Percentiles rank a stretch among this genome's conserved stretches.
Evolutionary conservation across 2,797 vertebrate species (phyloP).

Genomic region (Gobionotothen gibberifrons): DNA sequence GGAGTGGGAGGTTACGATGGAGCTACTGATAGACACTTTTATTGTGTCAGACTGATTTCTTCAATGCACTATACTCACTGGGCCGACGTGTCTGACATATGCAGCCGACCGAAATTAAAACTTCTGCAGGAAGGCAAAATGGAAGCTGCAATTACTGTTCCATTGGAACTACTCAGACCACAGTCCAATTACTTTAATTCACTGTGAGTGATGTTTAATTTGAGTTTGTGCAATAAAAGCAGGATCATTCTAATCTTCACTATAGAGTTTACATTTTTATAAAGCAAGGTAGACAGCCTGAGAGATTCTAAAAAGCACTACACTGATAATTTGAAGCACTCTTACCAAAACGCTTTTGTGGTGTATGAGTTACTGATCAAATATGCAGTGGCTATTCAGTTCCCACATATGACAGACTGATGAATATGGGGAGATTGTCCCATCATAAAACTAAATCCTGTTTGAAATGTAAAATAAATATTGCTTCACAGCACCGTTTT

Average conservation of each 20-base stretch:
- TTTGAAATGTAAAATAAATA: constrained; percentile 15
- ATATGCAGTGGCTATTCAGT: constrained; percentile 17
- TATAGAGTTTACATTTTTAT: constrained; percentile 36
- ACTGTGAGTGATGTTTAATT: constrained; percentile 37
- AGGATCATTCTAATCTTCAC: constrained; percentile 21
- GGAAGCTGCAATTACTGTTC: constrained; percentile 54
- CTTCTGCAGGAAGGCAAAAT: constrained; percentile 52
- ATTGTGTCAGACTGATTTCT: constrained; percentile 34
- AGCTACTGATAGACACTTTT: constrained; percentile 7
- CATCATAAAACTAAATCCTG: constrained; percentile 25
- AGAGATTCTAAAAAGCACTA: constrained; percentile 37
- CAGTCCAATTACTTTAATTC: constrained; percentile 30
- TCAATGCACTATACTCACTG: constrained; percentile 16
- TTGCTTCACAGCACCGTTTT: constrained; percentile 1
- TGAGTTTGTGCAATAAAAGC: constrained; percentile 31
- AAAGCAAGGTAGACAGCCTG: constrained; percentile 12
- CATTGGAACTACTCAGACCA: constrained; percentile 36
- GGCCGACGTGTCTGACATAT: constrained; percentile 45
- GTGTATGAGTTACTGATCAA: constrained; percentile 30
- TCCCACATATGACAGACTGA: constrained; percentile 36
- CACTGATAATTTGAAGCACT: constrained; percentile 37
- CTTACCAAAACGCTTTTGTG: constrained; percentile 33
- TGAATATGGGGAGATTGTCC: constrained; percentile 33
- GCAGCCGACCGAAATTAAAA: constrained; percentile 50
- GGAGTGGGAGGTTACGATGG: constrained; percentile 11